Evolutionary conservation across 2,797 vertebrate genomes (phyloP).

Genomic region (Enteromius fasciolatus): DNA sequence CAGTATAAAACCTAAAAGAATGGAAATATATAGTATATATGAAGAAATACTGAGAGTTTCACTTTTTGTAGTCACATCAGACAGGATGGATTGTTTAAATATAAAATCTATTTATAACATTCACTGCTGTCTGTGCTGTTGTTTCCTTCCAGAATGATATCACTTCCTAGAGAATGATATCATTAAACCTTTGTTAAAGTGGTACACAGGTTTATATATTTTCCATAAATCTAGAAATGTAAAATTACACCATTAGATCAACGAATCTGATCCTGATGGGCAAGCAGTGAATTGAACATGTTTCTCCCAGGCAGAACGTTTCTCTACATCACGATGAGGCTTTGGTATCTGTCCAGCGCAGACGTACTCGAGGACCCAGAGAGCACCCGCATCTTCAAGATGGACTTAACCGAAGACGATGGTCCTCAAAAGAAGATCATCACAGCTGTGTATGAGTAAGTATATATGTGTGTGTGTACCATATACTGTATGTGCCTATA

Average conservation of each 20-base stretch:
- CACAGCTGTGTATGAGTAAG: conserved; percentile 73
- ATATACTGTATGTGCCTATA: background rate
- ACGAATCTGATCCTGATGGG: background rate
- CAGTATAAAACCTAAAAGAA: no score
- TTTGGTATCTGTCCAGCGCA: conserved; percentile 66
- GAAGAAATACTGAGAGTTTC: no score
- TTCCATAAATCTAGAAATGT: no score
- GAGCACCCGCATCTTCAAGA: conserved; percentile 65
- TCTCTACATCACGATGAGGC: conserved; percentile 66
- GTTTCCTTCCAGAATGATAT: background rate
- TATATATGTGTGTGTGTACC: background rate
- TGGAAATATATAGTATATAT: no score
- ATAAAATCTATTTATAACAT: background rate
- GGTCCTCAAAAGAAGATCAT: conserved; percentile 62
- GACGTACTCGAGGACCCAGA: conserved; percentile 70
- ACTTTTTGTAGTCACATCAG: background rate
- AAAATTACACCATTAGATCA: background rate
- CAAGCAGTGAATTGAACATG: background rate
- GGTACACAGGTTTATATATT: background rate
- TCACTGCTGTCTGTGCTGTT: background rate
- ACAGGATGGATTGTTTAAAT: background rate
- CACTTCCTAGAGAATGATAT: conserved; percentile 1
- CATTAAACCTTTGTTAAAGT: background rate
- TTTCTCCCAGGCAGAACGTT: conserved; percentile 62
- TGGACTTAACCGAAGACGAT: conserved; percentile 50